A percentile compares a stretch with the other conserved stretches of the same genome.
These are phyloP conservation scores for Conomelus anceps DNA, from an alignment of 2,888 invertebrate genomes.

Conservation along the genomic window DNA sequence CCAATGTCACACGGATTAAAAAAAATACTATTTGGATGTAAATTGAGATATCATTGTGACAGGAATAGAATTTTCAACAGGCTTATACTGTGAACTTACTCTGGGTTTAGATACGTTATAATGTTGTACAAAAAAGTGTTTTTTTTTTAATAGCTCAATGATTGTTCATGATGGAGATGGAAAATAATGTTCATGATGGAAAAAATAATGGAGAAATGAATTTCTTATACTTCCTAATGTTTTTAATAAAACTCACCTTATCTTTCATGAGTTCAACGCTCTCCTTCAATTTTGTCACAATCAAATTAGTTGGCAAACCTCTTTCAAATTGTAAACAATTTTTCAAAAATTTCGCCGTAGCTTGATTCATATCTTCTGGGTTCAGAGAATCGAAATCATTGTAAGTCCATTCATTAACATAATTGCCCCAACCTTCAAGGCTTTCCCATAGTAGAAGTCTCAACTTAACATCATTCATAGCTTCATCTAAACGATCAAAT, in stretches of 20 bases:
- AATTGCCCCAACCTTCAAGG: conserved; percentile 57
- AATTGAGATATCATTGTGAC: no score
- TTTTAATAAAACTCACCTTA: conserved; percentile 59
- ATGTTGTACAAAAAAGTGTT: no score
- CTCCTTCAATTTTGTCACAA: conserved; percentile 67
- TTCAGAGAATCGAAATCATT: conserved; percentile 58
- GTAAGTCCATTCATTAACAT: conserved; percentile 38
- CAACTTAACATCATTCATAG: conserved; percentile 69
- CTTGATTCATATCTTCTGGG: conserved; percentile 63
- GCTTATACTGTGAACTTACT: no score
- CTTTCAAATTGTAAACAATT: conserved; percentile 74
- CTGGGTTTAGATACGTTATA: no score
- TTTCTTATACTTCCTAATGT: no score
- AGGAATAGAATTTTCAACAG: no score
- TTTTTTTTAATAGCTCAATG: no score
- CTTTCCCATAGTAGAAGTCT: conserved; percentile 75
- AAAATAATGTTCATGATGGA: no score
- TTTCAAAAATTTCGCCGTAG: conserved; percentile 59
- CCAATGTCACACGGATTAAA: no score
- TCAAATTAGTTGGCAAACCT: conserved; percentile 71
- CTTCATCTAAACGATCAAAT: conserved; percentile 72
- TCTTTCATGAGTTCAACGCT: conserved; percentile 72
- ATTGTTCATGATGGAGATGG: no score
- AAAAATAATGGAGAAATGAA: no score
- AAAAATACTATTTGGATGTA: no score